Conservation (phyloP, 2,888 invertebrate species). For the Agrilus cyanescens region DNA sequence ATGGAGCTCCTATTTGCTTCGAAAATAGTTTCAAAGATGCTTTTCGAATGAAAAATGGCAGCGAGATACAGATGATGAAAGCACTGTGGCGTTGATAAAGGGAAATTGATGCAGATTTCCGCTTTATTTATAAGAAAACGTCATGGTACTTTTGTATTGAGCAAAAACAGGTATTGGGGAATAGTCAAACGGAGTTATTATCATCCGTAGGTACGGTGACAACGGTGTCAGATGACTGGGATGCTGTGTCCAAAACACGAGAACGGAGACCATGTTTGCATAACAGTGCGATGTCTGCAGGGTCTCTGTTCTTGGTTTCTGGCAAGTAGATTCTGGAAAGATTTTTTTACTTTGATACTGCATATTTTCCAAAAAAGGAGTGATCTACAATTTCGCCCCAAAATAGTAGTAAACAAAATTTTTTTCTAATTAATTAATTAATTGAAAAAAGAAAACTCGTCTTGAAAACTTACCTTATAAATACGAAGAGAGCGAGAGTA, state of each 20-base stretch:
- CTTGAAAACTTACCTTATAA: slow-evolving; percentile 45
- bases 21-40: too few relatives aligned
- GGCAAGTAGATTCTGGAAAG: slow-evolving; percentile 55
- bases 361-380: slow-evolving; percentile 1
- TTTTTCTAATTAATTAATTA: not conserved
- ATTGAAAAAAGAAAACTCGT: not conserved
- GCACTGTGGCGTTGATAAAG: not conserved
- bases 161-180: not conserved
- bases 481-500: slow-evolving; percentile 43
- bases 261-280: slow-evolving; percentile 48
- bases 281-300: slow-evolving; percentile 49
- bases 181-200: not conserved
- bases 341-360: slow-evolving; percentile 1
- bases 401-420: not conserved
- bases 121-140: too few relatives aligned
- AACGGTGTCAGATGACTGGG: slow-evolving; percentile 9
- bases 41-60: too few relatives aligned
- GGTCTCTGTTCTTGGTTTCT: slow-evolving; percentile 60
- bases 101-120: not conserved
- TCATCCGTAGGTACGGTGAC: slow-evolving; percentile 6
- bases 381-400: not conserved
- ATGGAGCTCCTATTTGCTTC: too few relatives aligned
- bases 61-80: not conserved
- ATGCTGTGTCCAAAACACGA: slow-evolving; percentile 18
- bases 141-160: not conserved